These are phyloP conservation scores for Saguinus imperator DNA, from an alignment of 2,113 vertebrate species.

Conservation along the genomic window DNA sequence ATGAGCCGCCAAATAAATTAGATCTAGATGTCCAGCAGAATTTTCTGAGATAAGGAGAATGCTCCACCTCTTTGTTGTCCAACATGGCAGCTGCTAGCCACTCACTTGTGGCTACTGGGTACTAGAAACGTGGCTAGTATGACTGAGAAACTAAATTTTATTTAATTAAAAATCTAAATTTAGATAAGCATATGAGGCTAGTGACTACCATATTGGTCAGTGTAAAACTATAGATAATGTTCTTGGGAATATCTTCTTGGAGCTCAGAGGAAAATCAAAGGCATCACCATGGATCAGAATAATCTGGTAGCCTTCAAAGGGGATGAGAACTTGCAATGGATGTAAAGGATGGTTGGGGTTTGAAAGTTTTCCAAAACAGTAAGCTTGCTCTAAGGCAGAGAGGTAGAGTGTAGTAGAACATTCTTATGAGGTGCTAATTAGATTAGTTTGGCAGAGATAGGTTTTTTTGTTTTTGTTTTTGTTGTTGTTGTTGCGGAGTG, in stretches of 20 bases:
- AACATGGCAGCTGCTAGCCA: not conserved
- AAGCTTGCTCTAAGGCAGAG: not conserved
- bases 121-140: not conserved
- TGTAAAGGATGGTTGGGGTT: not conserved
- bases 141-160: not conserved
- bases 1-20: not conserved
- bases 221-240: not conserved
- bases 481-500: not conserved
- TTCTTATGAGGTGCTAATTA: not conserved
- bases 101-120: not conserved
- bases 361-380: not conserved
- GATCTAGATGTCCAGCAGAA: not conserved
- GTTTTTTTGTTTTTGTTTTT: too few species aligned
- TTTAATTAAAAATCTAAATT: constrained; percentile 26
- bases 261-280: not conserved
- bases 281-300: not conserved
- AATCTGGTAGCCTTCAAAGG: not conserved
- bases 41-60: not conserved
- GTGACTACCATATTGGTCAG: not conserved
- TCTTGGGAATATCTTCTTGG: not conserved
- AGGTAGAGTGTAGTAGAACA: not conserved
- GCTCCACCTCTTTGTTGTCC: not conserved
- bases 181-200: not conserved
- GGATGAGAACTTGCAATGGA: not conserved
- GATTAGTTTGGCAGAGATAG: not conserved